A percentile compares a stretch with the other conserved stretches of the same genome.
phyloP scores from a whole-genome alignment of 2,888 invertebrate genomes.

The Sphaeridia pumilis region DNA sequence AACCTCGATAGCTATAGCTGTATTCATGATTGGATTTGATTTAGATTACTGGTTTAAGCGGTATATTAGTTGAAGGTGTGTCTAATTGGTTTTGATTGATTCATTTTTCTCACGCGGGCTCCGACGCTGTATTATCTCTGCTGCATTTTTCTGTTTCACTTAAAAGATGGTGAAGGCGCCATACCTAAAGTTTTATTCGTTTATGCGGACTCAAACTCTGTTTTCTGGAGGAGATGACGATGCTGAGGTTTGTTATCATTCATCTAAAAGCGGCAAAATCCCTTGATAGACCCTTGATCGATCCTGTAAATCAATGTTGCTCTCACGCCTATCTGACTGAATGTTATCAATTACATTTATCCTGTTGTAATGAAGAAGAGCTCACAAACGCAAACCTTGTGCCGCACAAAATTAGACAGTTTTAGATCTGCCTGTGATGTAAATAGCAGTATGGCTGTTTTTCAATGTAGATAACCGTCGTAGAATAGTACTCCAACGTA shows the following conservation, averaged over 20 bases:
- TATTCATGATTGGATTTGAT: constrained; percentile 3
- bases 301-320: background rate
- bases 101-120: constrained; percentile 2
- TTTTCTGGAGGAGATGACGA: constrained; percentile 32
- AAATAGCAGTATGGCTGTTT: background rate
- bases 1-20: constrained; percentile 1
- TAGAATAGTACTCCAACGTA: no score
- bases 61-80: constrained; percentile 1
- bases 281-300: background rate
- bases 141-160: constrained; percentile 11
- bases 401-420: background rate
- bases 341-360: background rate
- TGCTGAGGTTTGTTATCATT: constrained; percentile 19
- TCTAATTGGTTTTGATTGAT: background rate
- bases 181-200: constrained; percentile 90
- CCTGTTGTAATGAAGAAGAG: no score
- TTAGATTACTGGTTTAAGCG: constrained; percentile 4
- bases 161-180: constrained; percentile 91
- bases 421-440: background rate
- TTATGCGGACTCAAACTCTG: constrained; percentile 71
- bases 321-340: background rate
- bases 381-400: no score
- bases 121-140: background rate
- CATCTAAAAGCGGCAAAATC: constrained; percentile 10
- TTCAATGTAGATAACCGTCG: background rate